Conservation (phyloP, 2,888 invertebrate species). For the Anthophora plumipes region DNA sequence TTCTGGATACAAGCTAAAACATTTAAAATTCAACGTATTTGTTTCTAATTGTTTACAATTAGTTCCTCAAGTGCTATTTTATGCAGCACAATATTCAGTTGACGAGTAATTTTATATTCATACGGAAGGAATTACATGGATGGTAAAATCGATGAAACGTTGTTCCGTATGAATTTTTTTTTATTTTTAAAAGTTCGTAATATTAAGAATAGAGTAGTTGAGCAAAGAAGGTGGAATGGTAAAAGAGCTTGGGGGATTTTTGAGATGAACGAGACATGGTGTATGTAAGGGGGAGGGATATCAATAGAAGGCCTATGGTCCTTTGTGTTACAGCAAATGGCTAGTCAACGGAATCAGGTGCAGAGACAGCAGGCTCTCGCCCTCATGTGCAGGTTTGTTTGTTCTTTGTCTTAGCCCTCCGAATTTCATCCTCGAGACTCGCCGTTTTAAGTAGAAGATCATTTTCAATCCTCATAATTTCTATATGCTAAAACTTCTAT, state of each 20-base stretch:
- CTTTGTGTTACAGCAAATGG: slow-evolving; percentile 91
- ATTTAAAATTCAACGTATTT: not conserved
- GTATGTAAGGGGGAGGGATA: slow-evolving; percentile 80
- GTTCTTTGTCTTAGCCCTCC: slow-evolving; percentile 78
- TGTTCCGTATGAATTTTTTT: not conserved
- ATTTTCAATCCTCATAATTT: slow-evolving; percentile 30
- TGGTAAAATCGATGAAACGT: not conserved
- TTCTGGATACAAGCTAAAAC: slow-evolving; percentile 6
- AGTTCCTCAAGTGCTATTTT: not conserved
- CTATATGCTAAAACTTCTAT: slow-evolving; percentile 1
- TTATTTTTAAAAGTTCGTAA: not conserved
- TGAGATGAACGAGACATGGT: slow-evolving; percentile 74
- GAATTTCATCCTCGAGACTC: slow-evolving; percentile 67
- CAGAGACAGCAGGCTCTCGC: slow-evolving; percentile 95
- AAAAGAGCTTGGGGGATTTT: slow-evolving; percentile 77
- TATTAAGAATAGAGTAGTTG: slow-evolving; percentile 63
- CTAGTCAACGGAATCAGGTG: slow-evolving; percentile 94
- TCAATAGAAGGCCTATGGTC: slow-evolving; percentile 84
- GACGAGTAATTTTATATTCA: not conserved
- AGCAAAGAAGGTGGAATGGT: slow-evolving; percentile 76
- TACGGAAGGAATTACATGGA: not conserved
- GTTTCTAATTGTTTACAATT: not conserved
- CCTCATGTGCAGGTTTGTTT: slow-evolving; percentile 93
- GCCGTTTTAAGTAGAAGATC: slow-evolving; percentile 65
- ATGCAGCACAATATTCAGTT: not conserved